Evolutionary conservation across 2,797 vertebrate genomes (phyloP).

Genomic region (Bufotes viridis): DNA sequence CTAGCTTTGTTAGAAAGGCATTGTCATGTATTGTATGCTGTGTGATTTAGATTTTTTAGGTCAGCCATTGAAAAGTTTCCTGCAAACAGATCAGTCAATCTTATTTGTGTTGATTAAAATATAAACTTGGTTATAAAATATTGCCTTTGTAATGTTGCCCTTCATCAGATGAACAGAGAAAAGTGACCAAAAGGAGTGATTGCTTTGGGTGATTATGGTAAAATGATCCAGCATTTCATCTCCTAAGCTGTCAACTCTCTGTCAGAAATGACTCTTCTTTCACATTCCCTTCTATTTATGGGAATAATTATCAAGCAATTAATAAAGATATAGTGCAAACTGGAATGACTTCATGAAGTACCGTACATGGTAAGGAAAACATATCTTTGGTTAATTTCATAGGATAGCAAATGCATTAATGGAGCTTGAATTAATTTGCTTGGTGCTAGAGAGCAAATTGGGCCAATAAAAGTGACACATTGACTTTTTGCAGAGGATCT

Average conservation of each 20-base stretch:
- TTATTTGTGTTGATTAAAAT: slow-evolving; percentile 55
- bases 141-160: slow-evolving; percentile 10
- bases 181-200: slow-evolving; percentile 48
- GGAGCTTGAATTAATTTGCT: slow-evolving; percentile 74
- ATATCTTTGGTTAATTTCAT: slow-evolving; percentile 61
- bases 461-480: slow-evolving; percentile 77
- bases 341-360: slow-evolving; percentile 63
- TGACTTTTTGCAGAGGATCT: slow-evolving; percentile 76
- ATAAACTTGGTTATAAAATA: slow-evolving; percentile 36
- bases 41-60: neutral
- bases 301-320: slow-evolving; percentile 44
- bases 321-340: slow-evolving; percentile 27
- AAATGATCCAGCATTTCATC: slow-evolving; percentile 57
- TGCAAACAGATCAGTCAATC: slow-evolving; percentile 29
- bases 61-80: slow-evolving; percentile 24
- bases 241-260: slow-evolving; percentile 54
- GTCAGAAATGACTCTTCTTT: slow-evolving; percentile 46
- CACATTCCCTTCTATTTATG: slow-evolving; percentile 61
- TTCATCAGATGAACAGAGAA: slow-evolving; percentile 20
- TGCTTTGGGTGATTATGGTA: slow-evolving; percentile 56
- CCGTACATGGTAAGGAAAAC: slow-evolving; percentile 54
- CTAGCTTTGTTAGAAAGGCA: too few species aligned
- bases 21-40: neutral
- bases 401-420: slow-evolving; percentile 66
- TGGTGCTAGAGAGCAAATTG: slow-evolving; percentile 75